phyloP scores from a whole-genome alignment of 1,140 invertebrate species.

The Geopemphigus sp. region DNA sequence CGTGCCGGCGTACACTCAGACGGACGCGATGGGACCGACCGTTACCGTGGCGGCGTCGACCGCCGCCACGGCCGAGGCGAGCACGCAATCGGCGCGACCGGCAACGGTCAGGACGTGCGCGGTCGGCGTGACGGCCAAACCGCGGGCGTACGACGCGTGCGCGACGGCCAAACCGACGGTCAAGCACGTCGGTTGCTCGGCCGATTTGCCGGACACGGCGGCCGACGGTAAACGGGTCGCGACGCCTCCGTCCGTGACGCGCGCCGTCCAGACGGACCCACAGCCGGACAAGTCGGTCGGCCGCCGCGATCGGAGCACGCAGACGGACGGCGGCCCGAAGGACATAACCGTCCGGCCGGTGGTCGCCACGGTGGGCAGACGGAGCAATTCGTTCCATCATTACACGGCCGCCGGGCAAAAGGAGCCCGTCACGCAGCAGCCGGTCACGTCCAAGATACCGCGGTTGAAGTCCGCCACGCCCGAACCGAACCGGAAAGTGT shows the following conservation, averaged over 20 bases:
- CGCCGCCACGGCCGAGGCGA: not conserved
- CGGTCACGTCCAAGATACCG: slow-evolving; percentile 31
- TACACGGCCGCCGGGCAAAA: not conserved
- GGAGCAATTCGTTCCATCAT: slow-evolving; percentile 44
- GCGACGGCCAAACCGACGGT: not conserved
- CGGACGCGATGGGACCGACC: not conserved
- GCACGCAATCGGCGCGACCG: slow-evolving; percentile 5
- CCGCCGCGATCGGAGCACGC: not conserved
- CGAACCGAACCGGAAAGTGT: slow-evolving; percentile 39
- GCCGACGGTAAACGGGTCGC: not conserved
- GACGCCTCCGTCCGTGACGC: not conserved
- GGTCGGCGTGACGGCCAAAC: slow-evolving; percentile 13
- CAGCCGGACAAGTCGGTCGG: not conserved
- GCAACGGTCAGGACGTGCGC: not conserved
- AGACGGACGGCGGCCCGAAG: not conserved
- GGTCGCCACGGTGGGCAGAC: not conserved
- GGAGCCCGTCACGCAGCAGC: not conserved
- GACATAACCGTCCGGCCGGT: not conserved
- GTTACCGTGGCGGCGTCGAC: not conserved
- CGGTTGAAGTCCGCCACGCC: slow-evolving; percentile 21
- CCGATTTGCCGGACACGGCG: not conserved
- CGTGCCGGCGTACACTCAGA: not conserved
- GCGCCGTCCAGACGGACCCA: slow-evolving; percentile 16
- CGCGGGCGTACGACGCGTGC: slow-evolving; percentile 27
- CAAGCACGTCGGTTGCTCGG: slow-evolving; percentile 28